Evolutionary conservation across 2,113 vertebrate species (phyloP), one percentile per base, ranked within the genome.

Genomic region (Hystrix brachyura): DNA sequence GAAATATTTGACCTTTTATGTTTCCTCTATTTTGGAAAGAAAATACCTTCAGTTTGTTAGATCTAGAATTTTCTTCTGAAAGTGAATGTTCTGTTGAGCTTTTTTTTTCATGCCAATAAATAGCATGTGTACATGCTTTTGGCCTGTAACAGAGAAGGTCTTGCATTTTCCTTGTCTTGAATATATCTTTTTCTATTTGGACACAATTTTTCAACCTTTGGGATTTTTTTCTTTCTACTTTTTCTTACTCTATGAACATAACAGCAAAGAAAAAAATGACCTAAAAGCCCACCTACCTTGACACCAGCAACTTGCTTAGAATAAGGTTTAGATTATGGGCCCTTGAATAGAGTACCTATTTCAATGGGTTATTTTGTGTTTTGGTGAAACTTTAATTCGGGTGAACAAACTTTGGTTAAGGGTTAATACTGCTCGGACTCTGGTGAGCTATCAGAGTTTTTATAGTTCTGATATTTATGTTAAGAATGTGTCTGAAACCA

Each of bases 11-110:
- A 62, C 72, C 46, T 79, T 87, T 91, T 82, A 57, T 55, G 60
- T 92, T 96, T 84, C 64, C 65, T 74, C 94, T 65, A 19, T 81
- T 51, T 94, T 85, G 55, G 57, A 94, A 93, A 92, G 60, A 94
- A 85, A 85, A 85, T 65, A n/a, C 57, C 86, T 78, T 88, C 43
- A n/a, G 34, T 62, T 32, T 87, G 14, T 95, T 95, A 82, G 71
- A 72, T 83, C 79, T 92, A 64, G 53, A 48, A 87, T 78, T 94
- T 74, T 92, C 62, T 97, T 65, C 81, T 89, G 51, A 53, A 95
- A 94, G 43, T 27, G 23, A 89, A 64, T 51, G 17, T 87, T 81
- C 67, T 18, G 0, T 72, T 91, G 60, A 46, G 23, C 57, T 29
- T 79, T 91, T 81, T 89, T 90, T 32, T 80, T 79, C 48, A 29